Conservation (phyloP, 2,113 vertebrate genomes). For the Spizaetus ornatus region DNA sequence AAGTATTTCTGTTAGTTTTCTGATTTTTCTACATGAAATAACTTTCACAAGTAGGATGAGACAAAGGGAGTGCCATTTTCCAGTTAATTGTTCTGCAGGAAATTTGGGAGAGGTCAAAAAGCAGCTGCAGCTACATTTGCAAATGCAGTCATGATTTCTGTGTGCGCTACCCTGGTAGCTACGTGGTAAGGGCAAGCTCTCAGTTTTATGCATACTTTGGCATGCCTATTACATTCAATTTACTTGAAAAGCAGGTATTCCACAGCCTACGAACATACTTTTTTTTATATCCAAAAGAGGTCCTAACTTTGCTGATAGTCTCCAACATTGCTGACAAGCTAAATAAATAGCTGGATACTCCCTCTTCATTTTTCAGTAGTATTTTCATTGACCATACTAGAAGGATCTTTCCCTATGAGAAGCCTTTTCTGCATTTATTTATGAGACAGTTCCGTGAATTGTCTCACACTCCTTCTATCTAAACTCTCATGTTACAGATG, state of each 20-base stretch:
- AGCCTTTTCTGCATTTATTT: background rate
- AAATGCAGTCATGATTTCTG: background rate
- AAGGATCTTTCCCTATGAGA: background rate
- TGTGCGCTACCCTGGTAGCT: background rate
- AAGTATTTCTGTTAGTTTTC: background rate
- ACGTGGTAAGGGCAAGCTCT: background rate
- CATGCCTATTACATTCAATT: rapidly evolving
- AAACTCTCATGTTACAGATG: background rate
- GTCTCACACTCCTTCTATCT: background rate
- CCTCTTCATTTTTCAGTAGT: background rate
- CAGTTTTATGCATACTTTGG: background rate
- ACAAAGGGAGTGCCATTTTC: background rate
- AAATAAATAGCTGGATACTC: background rate
- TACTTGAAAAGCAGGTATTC: background rate
- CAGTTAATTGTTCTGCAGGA: background rate
- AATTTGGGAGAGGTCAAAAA: background rate
- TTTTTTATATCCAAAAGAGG: background rate
- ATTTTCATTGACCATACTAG: background rate
- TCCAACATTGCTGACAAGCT: background rate
- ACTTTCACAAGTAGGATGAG: background rate
- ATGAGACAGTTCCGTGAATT: background rate
- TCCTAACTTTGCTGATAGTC: background rate
- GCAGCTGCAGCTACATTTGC: background rate
- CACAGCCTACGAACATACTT: background rate
- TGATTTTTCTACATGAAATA: background rate